These are phyloP conservation scores for Nematopogon swammerdamellus DNA, from an alignment of 2,888 invertebrate genomes.

Conservation along the genomic window DNA sequence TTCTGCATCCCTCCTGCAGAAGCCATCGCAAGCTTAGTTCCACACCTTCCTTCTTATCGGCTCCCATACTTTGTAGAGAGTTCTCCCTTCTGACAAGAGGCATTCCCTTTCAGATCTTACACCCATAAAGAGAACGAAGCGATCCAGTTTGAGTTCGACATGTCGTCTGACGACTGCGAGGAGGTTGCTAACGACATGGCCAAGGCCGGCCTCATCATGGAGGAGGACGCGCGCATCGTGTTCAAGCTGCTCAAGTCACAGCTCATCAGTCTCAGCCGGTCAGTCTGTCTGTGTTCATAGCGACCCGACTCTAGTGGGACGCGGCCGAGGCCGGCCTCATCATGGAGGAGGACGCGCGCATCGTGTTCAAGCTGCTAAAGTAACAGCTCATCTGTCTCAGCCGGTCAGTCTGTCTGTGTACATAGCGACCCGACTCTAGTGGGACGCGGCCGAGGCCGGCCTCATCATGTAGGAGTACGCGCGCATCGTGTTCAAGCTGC, in stretches of 20 bases:
- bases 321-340: constrained; percentile 89
- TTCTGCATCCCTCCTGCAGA: no score
- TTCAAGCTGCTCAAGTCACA: constrained; percentile 89
- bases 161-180: constrained; percentile 86
- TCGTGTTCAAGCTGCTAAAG: constrained; percentile 82
- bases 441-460: constrained; percentile 89
- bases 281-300: no score
- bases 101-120: constrained; percentile 77
- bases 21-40: no score
- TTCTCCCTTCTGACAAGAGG: no score
- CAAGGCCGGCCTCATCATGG: constrained; percentile 90
- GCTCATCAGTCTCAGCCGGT: constrained; percentile 68
- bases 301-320: neutral
- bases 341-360: constrained; percentile 81
- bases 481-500: constrained; percentile 83
- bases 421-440: constrained; percentile 76
- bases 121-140: constrained; percentile 99
- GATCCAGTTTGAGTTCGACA: constrained; percentile 97
- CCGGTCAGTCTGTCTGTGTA: constrained; percentile 59
- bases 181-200: constrained; percentile 96
- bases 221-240: constrained; percentile 91
- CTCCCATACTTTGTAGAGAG: no score
- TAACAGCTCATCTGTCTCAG: constrained; percentile 77
- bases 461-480: constrained; percentile 95
- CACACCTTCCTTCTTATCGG: no score